Base-by-base conservation (phyloP, 2,113 vertebrate genomes). In the Centropus unirufus region DNA sequence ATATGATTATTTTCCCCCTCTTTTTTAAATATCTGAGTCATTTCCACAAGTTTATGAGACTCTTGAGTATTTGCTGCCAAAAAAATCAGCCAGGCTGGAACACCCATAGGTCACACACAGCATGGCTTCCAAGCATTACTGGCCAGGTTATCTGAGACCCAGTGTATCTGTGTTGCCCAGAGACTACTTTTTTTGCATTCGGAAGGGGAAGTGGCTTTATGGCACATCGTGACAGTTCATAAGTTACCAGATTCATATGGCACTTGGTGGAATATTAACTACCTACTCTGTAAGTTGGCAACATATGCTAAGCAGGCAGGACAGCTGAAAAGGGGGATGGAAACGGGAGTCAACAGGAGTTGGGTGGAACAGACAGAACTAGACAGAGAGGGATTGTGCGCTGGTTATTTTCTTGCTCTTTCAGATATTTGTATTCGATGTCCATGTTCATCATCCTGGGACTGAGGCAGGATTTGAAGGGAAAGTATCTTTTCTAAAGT, bases 11-110 rank as follows among this genome's bases (percentile, higher is more conserved):
- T 32, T 89, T 58, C 30, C 3, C 57, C 21, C 54, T 87, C 36
- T 52, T 94, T 58, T 62, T 70, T 82, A 93, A 95, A 54, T 52
- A 84, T 74, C 89, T 94, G 96, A 97, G 94, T 97, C 26, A 96
- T 95, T 97, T 92, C 96, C 90, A 94, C 57, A 93, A 42, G 17
- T 83, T 96, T 90, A 92, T 61, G 94, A 94, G 89, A 58, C 73
- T 91, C 52, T 12, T 83, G 42, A 90, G 83, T 91, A 54, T 85
- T 63, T n/a, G 6, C 16, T 93, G 92, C 96, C 92, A 95, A 94
- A 87, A 87, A 79, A 5, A 1, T 32, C 16, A 2, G 2, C 69
- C 44, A 79, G 51, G 27, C 58, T 94, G 90, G 95, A 94, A 94
- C 92, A 95, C n/a, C 57, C 70, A 47, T 49, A 89, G 52, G 64